Conservation (phyloP, 2,113 vertebrate species). For the Lepisosteus osseus region DNA sequence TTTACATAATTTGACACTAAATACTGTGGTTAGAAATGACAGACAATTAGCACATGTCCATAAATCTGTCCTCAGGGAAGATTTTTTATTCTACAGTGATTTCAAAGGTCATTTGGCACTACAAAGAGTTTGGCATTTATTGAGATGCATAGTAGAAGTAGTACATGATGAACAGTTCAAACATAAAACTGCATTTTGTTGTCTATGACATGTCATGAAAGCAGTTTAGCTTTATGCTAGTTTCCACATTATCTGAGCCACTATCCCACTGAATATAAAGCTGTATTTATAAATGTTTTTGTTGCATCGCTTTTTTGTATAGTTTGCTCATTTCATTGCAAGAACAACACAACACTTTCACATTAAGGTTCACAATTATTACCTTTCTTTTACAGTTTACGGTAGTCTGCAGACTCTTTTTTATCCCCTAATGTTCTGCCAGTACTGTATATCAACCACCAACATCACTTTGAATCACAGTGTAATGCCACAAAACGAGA, state of each 20-base stretch:
- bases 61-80: slow-evolving; percentile 8
- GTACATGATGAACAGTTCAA: slow-evolving; percentile 21
- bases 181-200: neutral
- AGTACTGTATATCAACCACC: too few species aligned
- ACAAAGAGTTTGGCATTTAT: slow-evolving; percentile 30
- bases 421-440: too few species aligned
- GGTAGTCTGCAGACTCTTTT: too few species aligned
- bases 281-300: neutral
- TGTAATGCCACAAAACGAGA: slow-evolving; percentile 31
- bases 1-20: too few species aligned
- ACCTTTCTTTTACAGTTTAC: too few species aligned
- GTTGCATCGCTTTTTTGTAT: neutral
- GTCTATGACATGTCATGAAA: neutral
- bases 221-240: neutral
- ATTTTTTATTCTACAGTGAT: slow-evolving; percentile 19
- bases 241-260: neutral
- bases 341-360: too few species aligned
- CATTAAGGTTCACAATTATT: too few species aligned
- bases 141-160: slow-evolving; percentile 27
- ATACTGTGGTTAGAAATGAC: neutral
- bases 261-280: neutral
- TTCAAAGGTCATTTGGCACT: slow-evolving; percentile 36
- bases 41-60: neutral
- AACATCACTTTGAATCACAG: slow-evolving; percentile 29
- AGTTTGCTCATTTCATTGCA: too few species aligned